A percentile compares a stretch with the other conserved stretches of the same genome.
Evolutionary conservation across 2,797 vertebrate genomes (phyloP).

Genomic region (Siniperca scherzeri): DNA sequence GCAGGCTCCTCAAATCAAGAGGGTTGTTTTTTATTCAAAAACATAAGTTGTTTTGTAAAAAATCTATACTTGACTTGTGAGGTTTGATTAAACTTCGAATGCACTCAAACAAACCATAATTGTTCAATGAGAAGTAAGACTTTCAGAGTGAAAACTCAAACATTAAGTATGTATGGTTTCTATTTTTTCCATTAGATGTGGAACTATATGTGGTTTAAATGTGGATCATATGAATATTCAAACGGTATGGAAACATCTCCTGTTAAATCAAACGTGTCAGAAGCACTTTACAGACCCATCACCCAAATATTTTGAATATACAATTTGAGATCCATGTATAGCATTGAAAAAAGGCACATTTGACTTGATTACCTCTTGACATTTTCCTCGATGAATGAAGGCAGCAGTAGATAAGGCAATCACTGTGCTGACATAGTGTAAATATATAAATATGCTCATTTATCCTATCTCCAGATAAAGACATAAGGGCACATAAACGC

Average conservation of each 20-base stretch:
- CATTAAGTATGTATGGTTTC: conserved; percentile 73
- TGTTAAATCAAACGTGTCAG: conserved; percentile 54
- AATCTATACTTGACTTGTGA: conserved; percentile 28
- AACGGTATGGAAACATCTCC: conserved; percentile 55
- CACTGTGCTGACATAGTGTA: conserved; percentile 70
- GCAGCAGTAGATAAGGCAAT: conserved; percentile 75
- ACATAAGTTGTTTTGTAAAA: conserved; percentile 19
- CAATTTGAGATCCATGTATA: conserved; percentile 58
- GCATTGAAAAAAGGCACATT: conserved; percentile 69
- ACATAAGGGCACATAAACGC: conserved; percentile 74
- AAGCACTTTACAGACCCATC: conserved; percentile 41
- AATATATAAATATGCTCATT: conserved; percentile 81
- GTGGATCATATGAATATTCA: conserved; percentile 74
- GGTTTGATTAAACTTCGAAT: conserved; percentile 54
- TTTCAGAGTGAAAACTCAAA: conserved; percentile 60
- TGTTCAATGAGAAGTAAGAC: conserved; percentile 60
- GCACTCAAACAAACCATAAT: conserved; percentile 57
- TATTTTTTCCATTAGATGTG: conserved; percentile 62
- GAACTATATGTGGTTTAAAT: conserved; percentile 57
- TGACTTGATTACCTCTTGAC: conserved; percentile 81
- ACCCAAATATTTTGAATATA: conserved; percentile 55
- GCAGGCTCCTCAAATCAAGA: conserved; percentile 45
- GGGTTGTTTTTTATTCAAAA: background rate
- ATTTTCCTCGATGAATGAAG: conserved; percentile 73
- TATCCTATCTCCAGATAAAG: conserved; percentile 75